These are phyloP conservation scores for Hirtodrosophila duncani DNA, from an alignment of 2,888 invertebrate genomes.

Conservation along the genomic window DNA sequence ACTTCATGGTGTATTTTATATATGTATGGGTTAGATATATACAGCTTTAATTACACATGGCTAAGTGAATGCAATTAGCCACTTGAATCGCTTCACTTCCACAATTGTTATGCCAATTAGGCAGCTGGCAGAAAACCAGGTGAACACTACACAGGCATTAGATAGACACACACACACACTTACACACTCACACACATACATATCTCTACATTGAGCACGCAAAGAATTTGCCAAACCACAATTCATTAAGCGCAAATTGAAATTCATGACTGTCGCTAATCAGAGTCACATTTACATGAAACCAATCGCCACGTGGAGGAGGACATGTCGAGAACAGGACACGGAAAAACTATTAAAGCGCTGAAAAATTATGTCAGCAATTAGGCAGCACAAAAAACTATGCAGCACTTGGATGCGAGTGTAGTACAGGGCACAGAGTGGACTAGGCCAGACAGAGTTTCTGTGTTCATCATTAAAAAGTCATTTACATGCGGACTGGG, in stretches of 20 bases:
- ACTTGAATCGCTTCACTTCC: slow-evolving; percentile 11
- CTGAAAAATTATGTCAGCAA: slow-evolving; percentile 60
- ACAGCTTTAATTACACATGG: too few relatives aligned
- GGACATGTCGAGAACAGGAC: background rate
- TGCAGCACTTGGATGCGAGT: slow-evolving; percentile 45
- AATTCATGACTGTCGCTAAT: slow-evolving; percentile 67
- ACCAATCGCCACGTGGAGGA: slow-evolving; percentile 43
- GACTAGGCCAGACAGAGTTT: slow-evolving; percentile 8
- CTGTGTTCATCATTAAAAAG: slow-evolving; percentile 66
- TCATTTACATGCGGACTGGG: slow-evolving; percentile 68
- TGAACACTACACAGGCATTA: background rate
- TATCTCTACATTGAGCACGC: slow-evolving; percentile 43
- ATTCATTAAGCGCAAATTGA: slow-evolving; percentile 67
- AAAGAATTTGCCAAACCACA: slow-evolving; percentile 59
- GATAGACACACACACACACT: background rate
- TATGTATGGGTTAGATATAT: too few relatives aligned
- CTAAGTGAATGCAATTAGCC: slow-evolving; percentile 15
- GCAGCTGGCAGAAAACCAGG: background rate
- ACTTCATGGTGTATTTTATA: too few relatives aligned
- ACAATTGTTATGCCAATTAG: slow-evolving; percentile 32
- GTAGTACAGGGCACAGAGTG: background rate
- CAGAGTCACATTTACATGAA: slow-evolving; percentile 67
- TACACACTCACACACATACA: background rate
- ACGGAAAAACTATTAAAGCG: slow-evolving; percentile 58
- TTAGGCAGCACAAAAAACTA: slow-evolving; percentile 61